These are phyloP conservation scores for Microctonus aethiopoides DNA, from an alignment of 2,888 invertebrate species.

Conservation along the genomic window DNA sequence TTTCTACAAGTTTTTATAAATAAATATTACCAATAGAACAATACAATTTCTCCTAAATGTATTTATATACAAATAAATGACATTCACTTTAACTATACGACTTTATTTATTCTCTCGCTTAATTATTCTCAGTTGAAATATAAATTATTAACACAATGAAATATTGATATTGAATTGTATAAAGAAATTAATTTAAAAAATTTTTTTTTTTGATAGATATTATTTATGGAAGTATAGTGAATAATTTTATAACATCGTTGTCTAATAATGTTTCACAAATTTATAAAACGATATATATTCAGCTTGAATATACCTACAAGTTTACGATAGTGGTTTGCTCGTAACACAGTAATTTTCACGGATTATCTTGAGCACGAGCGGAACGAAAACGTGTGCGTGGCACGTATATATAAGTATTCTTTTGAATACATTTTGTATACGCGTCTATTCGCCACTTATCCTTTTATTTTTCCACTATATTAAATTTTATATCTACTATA, in stretches of 20 bases:
- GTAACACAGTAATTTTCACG: conserved; percentile 18
- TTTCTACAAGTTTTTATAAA: too few species aligned
- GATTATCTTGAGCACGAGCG: conserved; percentile 17
- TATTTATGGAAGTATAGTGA: background rate
- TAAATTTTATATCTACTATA: background rate
- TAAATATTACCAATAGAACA: too few species aligned
- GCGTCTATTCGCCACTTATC: background rate
- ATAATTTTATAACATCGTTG: background rate
- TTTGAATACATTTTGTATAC: background rate
- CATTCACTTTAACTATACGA: too few species aligned
- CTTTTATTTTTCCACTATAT: background rate
- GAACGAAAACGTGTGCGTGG: conserved; percentile 14
- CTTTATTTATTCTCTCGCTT: too few species aligned
- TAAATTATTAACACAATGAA: too few species aligned
- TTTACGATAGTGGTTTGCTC: conserved; percentile 11
- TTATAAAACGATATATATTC: background rate
- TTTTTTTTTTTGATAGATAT: background rate
- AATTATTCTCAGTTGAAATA: too few species aligned
- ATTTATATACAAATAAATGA: too few species aligned
- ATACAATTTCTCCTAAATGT: too few species aligned
- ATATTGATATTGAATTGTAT: too few species aligned
- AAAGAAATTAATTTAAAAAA: too few species aligned
- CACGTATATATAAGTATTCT: background rate
- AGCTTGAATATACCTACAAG: background rate
- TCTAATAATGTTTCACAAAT: background rate